Evolutionary conservation across 2,888 invertebrate genomes (phyloP), one percentile per base, ranked within the genome.

Genomic region (Allygus modestus): DNA sequence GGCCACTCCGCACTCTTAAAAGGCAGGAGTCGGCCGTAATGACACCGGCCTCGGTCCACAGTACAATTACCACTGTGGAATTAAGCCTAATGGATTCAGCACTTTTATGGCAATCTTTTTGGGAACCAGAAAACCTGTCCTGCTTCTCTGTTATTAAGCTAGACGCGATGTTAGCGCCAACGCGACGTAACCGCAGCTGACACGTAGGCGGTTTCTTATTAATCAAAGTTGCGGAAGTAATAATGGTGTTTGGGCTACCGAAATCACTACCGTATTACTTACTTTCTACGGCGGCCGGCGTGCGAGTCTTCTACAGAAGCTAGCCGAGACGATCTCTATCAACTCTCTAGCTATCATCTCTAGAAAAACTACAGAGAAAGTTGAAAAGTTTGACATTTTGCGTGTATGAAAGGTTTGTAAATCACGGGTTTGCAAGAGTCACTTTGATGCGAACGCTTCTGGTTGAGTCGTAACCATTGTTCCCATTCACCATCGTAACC

Each of bases 41-140:
- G 69, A 37, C 69, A 33, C 0, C 37, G 37, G 37, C 71, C 71
- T 71, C 41, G 71, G 41, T 23, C 15, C 2, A 9, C 71, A n/a
- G 12, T 33, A 23, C 71, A 71, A 33, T 71, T 71, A 71, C 71
- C 23, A 37, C 71, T 33, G 61, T 61, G 33, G 31, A 20, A 37
- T 41, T 11, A 4, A 15, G 51, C 46, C 17, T 77, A 77, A 77
- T 77, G 46, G 77, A 77, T 28, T 46, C 77, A 28, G 77, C 12
- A 28, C 77, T 77, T 77, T 77, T 77, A 77, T 17, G 46, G 77
- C 46, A 28, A 28, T 51, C 46, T 43, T 77, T 73, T 46, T 17
- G 69, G n/a, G 0, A 28, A 23, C 77, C 77, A 51, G 33, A 43
- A 71, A 77, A 77, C 77, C 77, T 26, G 77, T 77, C 31, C 9